Base-by-base conservation (phyloP, 2,113 vertebrate genomes). In the Aythya baeri region DNA sequence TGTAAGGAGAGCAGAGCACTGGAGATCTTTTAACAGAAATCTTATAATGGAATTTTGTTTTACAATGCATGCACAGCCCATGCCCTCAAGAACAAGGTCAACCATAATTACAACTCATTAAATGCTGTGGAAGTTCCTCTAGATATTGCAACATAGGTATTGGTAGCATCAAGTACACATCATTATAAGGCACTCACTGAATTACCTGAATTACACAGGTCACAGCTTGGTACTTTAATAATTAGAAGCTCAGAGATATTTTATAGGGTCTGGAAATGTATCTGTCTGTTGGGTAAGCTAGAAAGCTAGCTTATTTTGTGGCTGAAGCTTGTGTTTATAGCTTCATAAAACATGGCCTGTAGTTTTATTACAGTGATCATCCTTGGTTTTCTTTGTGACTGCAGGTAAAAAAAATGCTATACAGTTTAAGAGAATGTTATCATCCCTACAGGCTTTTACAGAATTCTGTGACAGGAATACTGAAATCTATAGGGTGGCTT, bases 291-390 rank as follows among this genome's bases (percentile, higher is more conserved):
- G 50, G 44, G 9, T 4, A 93, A 29, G 59, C 46, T 82, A 52
- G 65, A 61, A 38, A 91, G 46, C 11, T 32, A 67, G 16, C 20
- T 68, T 82, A 27, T 80, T 87, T 87, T 81, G 55, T 41, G 34
- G 31, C 46, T 84, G 86, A 91, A 75, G 10, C 44, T 83, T 61
- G 23, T 93, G 61, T 68, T 95, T 95, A 83, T 55, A 61, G 81
- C 55, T 76, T 58, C 86, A 90, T 94, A 92, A 95, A 97, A 79
- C 31, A 63, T n/a, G 26, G 13, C 17, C 29, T 81, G 20, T 81
- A 78, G 67, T 84, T 94, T 97, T 93, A 90, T 88, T 88, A 50
- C 32, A 84, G 34, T 1, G 11, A 79, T 70, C 74, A 83, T 83
- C 59, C 58, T 75, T 65, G 25, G 46, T 32, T 75, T 67, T 72